Evolutionary conservation across 2,888 invertebrate species (phyloP).

Genomic region (Acronicta psi): DNA sequence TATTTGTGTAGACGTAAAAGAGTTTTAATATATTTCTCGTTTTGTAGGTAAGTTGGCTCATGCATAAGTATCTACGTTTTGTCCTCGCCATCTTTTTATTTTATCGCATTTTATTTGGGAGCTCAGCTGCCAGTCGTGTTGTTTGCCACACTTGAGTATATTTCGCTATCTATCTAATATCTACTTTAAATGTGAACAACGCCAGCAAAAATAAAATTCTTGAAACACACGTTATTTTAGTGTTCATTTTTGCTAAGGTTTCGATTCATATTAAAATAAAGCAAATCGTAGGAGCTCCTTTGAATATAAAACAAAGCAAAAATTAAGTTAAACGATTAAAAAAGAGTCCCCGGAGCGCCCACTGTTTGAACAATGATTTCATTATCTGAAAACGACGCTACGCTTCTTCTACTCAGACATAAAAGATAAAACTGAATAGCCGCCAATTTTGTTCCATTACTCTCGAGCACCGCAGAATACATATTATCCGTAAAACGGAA

Average conservation of each 20-base stretch:
- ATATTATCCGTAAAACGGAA: constrained; percentile 88
- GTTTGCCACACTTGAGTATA: constrained; percentile 78
- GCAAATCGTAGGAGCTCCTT: constrained; percentile 53
- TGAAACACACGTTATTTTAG: constrained; percentile 21
- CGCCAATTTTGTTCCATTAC: constrained; percentile 88
- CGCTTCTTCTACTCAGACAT: constrained; percentile 73
- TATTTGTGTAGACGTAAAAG: constrained; percentile 50
- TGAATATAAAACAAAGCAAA: constrained; percentile 73
- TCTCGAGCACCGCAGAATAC: constrained; percentile 81
- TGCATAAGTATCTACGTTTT: constrained; percentile 85
- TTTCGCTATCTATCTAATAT: constrained; percentile 65
- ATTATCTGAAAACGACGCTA: constrained; percentile 76
- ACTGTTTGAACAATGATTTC: constrained; percentile 82
- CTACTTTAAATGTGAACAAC: constrained; percentile 56
- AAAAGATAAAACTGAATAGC: constrained; percentile 85
- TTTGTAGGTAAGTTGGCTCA: constrained; percentile 61
- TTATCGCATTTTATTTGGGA: constrained; percentile 86
- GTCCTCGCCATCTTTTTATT: constrained; percentile 86
- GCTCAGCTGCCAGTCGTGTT: constrained; percentile 86
- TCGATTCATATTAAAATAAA: constrained; percentile 50
- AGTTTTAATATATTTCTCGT: constrained; percentile 27
- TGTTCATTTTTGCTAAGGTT: constrained; percentile 26
- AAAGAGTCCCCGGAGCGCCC: constrained; percentile 73
- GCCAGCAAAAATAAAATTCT: constrained; percentile 42
- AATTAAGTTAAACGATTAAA: constrained; percentile 86